These are phyloP conservation scores for Rhea americana DNA, from an alignment of 2,113 vertebrate species.

Conservation along the genomic window DNA sequence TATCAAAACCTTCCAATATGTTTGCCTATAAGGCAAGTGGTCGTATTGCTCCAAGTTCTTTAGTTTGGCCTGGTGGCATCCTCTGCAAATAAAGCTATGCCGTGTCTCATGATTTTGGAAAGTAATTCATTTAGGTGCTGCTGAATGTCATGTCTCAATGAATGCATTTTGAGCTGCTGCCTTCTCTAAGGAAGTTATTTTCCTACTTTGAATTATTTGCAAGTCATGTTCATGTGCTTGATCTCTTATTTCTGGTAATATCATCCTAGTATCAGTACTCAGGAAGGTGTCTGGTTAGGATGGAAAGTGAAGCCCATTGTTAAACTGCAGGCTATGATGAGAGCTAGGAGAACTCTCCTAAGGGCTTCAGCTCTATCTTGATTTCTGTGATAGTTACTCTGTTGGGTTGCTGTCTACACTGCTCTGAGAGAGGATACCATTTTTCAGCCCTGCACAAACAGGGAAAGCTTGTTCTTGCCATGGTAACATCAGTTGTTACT, in stretches of 20 bases:
- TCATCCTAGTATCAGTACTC: background rate
- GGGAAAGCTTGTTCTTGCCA: background rate
- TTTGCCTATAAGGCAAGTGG: background rate
- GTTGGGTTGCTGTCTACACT: background rate
- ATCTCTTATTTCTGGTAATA: background rate
- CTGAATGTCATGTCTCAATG: background rate
- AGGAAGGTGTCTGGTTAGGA: background rate
- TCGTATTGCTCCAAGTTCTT: background rate
- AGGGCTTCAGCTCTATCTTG: background rate
- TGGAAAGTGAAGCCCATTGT: background rate
- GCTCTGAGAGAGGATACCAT: background rate
- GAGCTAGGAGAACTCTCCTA: background rate
- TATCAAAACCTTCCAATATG: background rate
- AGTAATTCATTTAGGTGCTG: background rate
- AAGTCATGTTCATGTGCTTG: background rate
- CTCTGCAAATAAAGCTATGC: background rate
- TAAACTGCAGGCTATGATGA: background rate
- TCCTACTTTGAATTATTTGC: constrained; percentile 4
- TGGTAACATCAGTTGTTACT: background rate
- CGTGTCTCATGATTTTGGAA: background rate
- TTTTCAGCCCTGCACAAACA: background rate
- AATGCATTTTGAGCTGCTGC: background rate
- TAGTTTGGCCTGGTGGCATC: background rate
- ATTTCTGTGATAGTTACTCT: background rate
- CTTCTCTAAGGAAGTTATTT: background rate